phyloP scores from a whole-genome alignment of 2,797 vertebrate species.

The Astyanax mexicanus region DNA sequence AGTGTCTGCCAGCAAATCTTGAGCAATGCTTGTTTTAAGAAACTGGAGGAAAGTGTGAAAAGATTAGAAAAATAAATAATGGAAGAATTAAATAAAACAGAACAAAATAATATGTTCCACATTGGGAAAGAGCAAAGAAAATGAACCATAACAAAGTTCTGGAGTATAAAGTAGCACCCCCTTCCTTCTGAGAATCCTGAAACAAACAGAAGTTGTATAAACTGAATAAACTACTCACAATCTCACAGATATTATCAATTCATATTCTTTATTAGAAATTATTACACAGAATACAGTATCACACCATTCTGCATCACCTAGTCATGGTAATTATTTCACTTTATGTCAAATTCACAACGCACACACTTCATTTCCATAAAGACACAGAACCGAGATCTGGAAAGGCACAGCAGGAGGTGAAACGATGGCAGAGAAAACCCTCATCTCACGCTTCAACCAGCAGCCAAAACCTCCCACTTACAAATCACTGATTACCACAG shows the following conservation, averaged over 20 bases:
- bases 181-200: neutral
- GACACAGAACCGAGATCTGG: slow-evolving; percentile 20
- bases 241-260: no score
- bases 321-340: neutral
- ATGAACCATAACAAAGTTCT: neutral
- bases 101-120: no score
- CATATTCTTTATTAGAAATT: no score
- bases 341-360: slow-evolving; percentile 4
- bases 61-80: slow-evolving; percentile 1
- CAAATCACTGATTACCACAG: slow-evolving; percentile 58
- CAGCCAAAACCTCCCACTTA: slow-evolving; percentile 49
- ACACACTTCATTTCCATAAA: slow-evolving; percentile 12
- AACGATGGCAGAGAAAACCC: slow-evolving; percentile 36
- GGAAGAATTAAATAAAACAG: neutral
- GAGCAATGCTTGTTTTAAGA: slow-evolving; percentile 35
- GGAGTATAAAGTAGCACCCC: neutral
- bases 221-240: neutral
- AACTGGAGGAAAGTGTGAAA: neutral
- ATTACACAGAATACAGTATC: no score
- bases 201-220: neutral
- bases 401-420: slow-evolving; percentile 39
- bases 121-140: neutral
- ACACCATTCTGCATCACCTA: neutral
- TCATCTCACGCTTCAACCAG: slow-evolving; percentile 38
- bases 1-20: slow-evolving; percentile 27